phyloP scores from a whole-genome alignment of 64 coral and sea anemone genomes.

The Montipora cactus region DNA sequence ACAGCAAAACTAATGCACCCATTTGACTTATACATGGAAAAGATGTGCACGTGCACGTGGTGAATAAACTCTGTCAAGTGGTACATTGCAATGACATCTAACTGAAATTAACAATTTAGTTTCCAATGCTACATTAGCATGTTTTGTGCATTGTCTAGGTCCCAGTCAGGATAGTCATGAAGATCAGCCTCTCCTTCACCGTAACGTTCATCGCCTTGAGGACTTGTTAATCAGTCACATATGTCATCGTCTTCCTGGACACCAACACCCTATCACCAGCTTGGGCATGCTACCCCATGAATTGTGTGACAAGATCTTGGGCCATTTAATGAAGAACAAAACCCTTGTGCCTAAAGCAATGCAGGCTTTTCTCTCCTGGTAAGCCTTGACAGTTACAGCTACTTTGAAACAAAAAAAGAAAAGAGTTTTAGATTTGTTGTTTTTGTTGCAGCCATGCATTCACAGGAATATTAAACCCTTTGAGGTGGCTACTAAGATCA shows the following conservation, averaged over 20 bases:
- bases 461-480: no score
- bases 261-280: slow-evolving; percentile 70
- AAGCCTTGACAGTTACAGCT: neutral
- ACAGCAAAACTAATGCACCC: no score
- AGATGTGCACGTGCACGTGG: no score
- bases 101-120: no score
- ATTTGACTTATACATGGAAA: no score
- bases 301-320: slow-evolving; percentile 86
- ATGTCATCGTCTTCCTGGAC: slow-evolving; percentile 72
- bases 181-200: slow-evolving; percentile 58
- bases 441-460: no score
- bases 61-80: no score
- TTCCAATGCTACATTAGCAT: no score
- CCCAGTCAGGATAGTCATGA: slow-evolving; percentile 9
- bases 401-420: neutral
- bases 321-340: slow-evolving; percentile 83
- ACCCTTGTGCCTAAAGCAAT: slow-evolving; percentile 80
- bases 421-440: no score
- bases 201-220: slow-evolving; percentile 70
- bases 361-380: slow-evolving; percentile 90
- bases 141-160: neutral
- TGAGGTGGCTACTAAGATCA: no score
- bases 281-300: slow-evolving; percentile 78
- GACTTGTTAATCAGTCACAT: slow-evolving; percentile 78
- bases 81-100: no score